Base-by-base conservation (phyloP, 2,113 vertebrate genomes). In the Ia io region DNA sequence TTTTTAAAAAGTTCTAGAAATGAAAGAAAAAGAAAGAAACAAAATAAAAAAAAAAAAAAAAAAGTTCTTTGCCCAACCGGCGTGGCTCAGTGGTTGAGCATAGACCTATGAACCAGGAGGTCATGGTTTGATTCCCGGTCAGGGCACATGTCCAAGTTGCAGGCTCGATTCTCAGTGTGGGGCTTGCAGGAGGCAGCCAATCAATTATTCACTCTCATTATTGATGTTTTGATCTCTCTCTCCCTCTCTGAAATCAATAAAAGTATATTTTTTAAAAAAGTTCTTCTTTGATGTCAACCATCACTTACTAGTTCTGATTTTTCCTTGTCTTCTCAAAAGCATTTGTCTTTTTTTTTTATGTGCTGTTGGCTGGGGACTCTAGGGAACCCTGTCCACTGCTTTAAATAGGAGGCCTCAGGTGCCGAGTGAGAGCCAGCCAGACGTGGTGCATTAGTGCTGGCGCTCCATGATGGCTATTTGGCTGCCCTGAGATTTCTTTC, bases 401-500 rank as follows among this genome's bases (percentile, higher is more conserved):
- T 95, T 78, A 67, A 88, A 4, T n/a, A 87, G 65, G 88, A 69
- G 74, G 69, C 44, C 25, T 6, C 32, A 32, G 51, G 61, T 0
- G 6, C n/a, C 22, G 22, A 51, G 49, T 23, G 23, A 12, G 63
- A 53, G 91, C 61, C 61, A 32, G 88, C 32, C 49, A 20, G 70
- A 23, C 1, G 2, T 40, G 16, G 4, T 1, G 37, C 3, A 1
- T 51, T 8, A 25, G 74, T 49, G 51, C 59, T 30, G 73, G 74
- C 12, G 0, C 9, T 69, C 37, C 0, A 0, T 6, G 47, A 79
- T 0, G 2, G 49, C 87, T 35, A 1, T 9, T 14, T 17, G 35
- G 65, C 44, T 59, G 30, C 84, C n/a, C n/a, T 35, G n/a, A 73
- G 74, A 32, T 12, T 0, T 40, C 35, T 47, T 56, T 51, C 86